Conservation (phyloP, 2,113 vertebrate genomes). For the Pollimyrus isidori region DNA sequence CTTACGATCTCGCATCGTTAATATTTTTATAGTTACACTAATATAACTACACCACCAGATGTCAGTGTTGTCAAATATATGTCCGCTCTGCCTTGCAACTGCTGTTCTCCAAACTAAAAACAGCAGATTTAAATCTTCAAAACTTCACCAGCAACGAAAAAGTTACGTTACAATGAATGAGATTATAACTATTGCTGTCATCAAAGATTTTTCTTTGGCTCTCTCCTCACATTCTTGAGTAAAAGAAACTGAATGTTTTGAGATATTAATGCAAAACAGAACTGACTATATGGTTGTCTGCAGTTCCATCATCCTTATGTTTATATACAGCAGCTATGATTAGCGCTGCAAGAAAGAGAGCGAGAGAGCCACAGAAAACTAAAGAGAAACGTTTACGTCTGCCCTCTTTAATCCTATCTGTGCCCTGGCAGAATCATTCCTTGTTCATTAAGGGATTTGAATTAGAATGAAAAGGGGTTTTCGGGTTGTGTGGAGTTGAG, state of each 20-base stretch:
- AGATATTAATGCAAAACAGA: conserved; percentile 18
- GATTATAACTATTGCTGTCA: neutral
- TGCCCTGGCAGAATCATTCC: neutral
- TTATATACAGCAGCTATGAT: conserved; percentile 1
- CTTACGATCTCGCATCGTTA: neutral
- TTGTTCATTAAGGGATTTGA: neutral
- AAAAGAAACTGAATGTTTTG: neutral
- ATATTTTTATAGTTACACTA: neutral
- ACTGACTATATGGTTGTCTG: neutral
- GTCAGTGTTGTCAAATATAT: neutral
- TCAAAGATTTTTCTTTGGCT: neutral
- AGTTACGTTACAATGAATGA: neutral
- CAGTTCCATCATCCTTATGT: neutral
- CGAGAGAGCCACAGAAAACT: neutral
- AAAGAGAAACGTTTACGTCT: neutral
- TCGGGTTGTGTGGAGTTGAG: conserved; percentile 32
- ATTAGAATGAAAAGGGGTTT: neutral
- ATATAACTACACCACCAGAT: neutral
- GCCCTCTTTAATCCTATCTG: neutral
- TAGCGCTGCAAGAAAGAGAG: neutral
- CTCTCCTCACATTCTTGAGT: neutral
- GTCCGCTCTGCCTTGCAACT: neutral
- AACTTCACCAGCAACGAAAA: neutral
- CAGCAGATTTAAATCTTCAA: neutral
- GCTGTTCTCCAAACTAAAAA: neutral